Percentiles rank a stretch among this genome's conserved stretches.
phyloP scores from a whole-genome alignment of 2,797 vertebrate species.

The Manis pentadactyla region DNA sequence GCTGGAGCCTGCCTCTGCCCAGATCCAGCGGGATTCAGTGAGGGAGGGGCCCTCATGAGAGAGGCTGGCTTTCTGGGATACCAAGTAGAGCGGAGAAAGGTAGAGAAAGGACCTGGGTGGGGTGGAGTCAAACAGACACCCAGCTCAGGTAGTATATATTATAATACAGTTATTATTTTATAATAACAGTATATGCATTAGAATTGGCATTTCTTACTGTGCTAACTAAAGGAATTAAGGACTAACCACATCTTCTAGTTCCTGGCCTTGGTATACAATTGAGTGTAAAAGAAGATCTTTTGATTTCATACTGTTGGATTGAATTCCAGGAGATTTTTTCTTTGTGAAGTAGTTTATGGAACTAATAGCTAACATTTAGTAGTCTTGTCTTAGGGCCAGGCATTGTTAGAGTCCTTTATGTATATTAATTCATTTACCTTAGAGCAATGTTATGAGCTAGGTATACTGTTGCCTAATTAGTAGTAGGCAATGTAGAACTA shows the following conservation, averaged over 20 bases:
- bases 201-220: neutral
- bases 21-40: neutral
- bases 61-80: neutral
- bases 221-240: neutral
- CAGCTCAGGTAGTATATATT: neutral
- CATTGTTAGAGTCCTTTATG: neutral
- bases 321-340: neutral
- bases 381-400: neutral
- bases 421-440: neutral
- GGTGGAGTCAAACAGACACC: neutral
- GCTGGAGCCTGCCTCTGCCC: neutral
- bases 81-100: neutral
- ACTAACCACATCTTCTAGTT: neutral
- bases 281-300: neutral
- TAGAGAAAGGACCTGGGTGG: neutral
- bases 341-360: neutral
- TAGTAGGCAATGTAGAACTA: neutral
- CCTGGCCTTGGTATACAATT: neutral
- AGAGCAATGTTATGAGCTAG: neutral
- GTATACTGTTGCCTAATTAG: neutral
- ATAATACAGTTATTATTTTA: neutral
- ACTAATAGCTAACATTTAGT: neutral
- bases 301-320: neutral
- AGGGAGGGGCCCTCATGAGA: rapidly evolving
- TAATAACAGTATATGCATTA: neutral